Percentiles rank a stretch among this genome's conserved stretches.
Evolutionary conservation across 2,888 invertebrate genomes (phyloP).

Genomic region (Agrochola macilenta): DNA sequence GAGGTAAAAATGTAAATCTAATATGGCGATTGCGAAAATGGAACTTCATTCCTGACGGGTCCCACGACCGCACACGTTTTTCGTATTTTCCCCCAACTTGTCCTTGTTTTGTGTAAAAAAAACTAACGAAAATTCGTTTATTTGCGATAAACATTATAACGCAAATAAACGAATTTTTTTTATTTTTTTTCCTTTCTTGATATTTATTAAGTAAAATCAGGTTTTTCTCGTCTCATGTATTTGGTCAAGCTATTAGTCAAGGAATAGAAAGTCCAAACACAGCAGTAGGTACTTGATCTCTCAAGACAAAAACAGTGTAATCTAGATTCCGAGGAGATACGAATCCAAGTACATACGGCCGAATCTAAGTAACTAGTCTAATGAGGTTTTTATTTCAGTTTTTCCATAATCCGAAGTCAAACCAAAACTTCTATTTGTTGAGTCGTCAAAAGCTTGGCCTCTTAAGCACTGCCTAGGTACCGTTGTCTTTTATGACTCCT

Average conservation of each 20-base stretch:
- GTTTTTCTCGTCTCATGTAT: not conserved
- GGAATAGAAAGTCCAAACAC: not conserved
- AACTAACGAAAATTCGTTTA: too few relatives aligned
- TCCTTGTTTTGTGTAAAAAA: too few relatives aligned
- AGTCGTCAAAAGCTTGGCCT: slow-evolving; percentile 19
- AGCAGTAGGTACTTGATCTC: not conserved
- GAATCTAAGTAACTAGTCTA: not conserved
- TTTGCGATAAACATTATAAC: too few relatives aligned
- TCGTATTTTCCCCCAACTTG: too few relatives aligned
- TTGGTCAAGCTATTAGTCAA: too few relatives aligned
- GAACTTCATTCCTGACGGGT: too few relatives aligned
- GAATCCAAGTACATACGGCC: not conserved
- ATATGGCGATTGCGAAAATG: too few relatives aligned
- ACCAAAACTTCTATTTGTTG: not conserved
- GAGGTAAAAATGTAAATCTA: too few relatives aligned
- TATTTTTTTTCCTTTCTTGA: not conserved
- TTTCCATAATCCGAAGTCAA: not conserved
- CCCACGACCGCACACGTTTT: too few relatives aligned
- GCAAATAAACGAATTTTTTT: too few relatives aligned
- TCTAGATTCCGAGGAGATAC: not conserved
- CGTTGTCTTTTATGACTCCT: slow-evolving; percentile 27
- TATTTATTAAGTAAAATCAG: not conserved
- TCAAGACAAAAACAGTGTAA: slow-evolving; percentile 2
- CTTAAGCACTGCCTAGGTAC: slow-evolving; percentile 30
- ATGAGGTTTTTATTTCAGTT: not conserved